Evolutionary conservation across 2,113 vertebrate species (phyloP), one percentile per base, ranked within the genome.

Genomic region (Melanerpes aurifrons): DNA sequence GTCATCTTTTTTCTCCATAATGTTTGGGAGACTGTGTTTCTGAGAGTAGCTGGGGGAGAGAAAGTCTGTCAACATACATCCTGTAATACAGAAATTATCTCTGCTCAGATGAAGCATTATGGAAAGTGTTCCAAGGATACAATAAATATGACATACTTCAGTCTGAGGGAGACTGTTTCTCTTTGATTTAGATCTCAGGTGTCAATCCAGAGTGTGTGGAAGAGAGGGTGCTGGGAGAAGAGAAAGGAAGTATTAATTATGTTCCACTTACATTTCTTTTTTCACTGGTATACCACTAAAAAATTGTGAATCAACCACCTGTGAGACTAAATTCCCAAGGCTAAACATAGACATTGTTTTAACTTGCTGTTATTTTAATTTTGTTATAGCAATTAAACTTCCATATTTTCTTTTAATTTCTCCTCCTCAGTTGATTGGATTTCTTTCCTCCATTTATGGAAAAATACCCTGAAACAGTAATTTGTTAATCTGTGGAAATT

Each of bases 141-240:
- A 83, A 57, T 29, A 71, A 68, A 48, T 22, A 48, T 17, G 6
- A 31, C 4, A 18, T 31, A 53, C 40, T 37, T 71, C 12, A 74
- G 10, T 64, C 37, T 67, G 77, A 43, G 10, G 12, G 25, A 74
- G 17, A 40, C 4, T 4, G 22, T 59, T 87, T 74, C 12, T 61
- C 62, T 53, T 3, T 16, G 70, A 24, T 47, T 22, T 47, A 67
- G 58, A 6, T 32, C n/a, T 56, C 31, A 56, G 40, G 29, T 69
- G 14, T 73, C 40, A 67, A 0, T 14, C 11, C 0, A 0, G 16
- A 3, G 3, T 1, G 1, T 1, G 4, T 9, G 2, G 3, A 7
- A 14, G 3, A 35, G 7, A 78, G 29, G 25, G 5, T 13, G 9
- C 10, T 47, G 7, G 21, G 4, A 4, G 9, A 37, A 28, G 3